Percentiles rank a stretch among this genome's conserved stretches.
These are phyloP conservation scores for Plecotus auritus DNA, from an alignment of 2,113 vertebrate species.

Conservation along the genomic window DNA sequence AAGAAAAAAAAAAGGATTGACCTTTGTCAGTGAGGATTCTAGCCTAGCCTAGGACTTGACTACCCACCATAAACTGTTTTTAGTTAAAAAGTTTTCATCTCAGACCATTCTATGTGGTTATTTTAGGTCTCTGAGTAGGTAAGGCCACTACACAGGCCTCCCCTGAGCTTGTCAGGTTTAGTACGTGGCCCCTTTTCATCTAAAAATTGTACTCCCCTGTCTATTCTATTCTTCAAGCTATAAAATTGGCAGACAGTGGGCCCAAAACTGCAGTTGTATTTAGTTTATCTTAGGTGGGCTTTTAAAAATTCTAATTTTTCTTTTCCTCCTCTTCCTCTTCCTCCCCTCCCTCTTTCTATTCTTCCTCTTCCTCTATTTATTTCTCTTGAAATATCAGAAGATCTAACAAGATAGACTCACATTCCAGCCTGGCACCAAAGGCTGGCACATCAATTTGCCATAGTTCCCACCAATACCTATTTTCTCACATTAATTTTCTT, in stretches of 20 bases:
- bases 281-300: background rate
- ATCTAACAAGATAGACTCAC: background rate
- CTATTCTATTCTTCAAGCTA: background rate
- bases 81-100: background rate
- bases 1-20: too few relatives aligned
- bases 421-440: background rate
- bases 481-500: background rate
- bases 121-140: background rate
- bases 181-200: background rate
- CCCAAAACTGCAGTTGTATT: constrained; percentile 8
- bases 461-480: background rate
- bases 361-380: background rate
- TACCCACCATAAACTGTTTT: background rate
- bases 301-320: background rate
- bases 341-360: background rate
- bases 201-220: background rate
- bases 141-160: background rate
- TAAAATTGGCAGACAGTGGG: background rate
- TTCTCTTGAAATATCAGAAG: background rate
- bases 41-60: background rate
- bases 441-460: background rate
- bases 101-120: background rate
- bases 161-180: background rate
- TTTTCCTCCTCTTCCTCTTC: background rate
- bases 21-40: background rate